phyloP scores from a whole-genome alignment of 2,113 vertebrate genomes.

The Amblyornis subalaris region DNA sequence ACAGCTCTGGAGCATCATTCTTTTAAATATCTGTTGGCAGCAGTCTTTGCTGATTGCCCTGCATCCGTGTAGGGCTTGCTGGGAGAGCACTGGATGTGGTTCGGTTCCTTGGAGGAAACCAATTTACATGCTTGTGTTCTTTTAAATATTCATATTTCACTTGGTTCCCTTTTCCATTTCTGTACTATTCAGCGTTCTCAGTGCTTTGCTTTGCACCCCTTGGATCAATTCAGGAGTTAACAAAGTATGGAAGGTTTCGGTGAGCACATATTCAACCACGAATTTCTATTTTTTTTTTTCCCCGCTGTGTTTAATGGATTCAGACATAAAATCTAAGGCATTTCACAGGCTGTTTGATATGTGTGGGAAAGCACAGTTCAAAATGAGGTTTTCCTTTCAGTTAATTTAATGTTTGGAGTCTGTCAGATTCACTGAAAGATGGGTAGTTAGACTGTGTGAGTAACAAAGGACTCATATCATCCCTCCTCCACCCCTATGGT shows the following conservation, averaged over 20 bases:
- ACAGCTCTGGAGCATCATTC: not conserved
- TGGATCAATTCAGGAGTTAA: conserved; percentile 27
- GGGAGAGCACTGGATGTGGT: not conserved
- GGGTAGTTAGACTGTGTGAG: not conserved
- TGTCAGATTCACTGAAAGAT: conserved; percentile 44
- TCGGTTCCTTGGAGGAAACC: not conserved
- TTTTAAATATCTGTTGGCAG: not conserved
- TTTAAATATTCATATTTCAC: not conserved
- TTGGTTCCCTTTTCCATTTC: not conserved
- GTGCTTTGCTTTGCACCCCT: not conserved
- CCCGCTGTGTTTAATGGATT: conserved; percentile 32
- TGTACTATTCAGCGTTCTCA: not conserved
- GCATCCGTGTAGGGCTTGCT: not conserved
- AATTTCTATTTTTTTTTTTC: not conserved
- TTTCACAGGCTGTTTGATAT: conserved; percentile 51
- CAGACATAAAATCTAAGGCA: conserved; percentile 33
- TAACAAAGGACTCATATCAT: conserved; percentile 8
- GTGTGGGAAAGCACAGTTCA: conserved; percentile 26
- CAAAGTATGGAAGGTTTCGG: conserved; percentile 23
- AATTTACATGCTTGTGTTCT: not conserved
- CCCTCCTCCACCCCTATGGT: not conserved
- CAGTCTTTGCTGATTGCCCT: not conserved
- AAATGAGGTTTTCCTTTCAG: conserved; percentile 54
- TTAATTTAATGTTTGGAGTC: conserved; percentile 48
- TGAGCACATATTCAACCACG: not conserved